Percentiles rank a stretch among this genome's conserved stretches.
These are phyloP conservation scores for Chionomys nivalis DNA, from an alignment of 2,113 vertebrate genomes.

Conservation along the genomic window DNA sequence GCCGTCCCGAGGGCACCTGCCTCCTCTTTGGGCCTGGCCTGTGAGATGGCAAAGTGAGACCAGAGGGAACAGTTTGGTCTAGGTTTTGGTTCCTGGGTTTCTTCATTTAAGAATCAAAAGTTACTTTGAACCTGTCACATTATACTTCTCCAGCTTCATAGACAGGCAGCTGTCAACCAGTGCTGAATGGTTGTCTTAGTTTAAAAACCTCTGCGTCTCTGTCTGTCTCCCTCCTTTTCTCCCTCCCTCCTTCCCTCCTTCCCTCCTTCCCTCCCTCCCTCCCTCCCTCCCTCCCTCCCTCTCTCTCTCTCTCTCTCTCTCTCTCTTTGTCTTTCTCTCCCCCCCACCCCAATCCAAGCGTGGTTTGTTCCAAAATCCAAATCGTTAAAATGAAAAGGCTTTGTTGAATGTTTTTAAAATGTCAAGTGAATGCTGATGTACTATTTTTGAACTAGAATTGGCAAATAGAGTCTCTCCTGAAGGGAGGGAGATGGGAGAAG, in stretches of 20 bases:
- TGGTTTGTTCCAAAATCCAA: conserved; percentile 51
- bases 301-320: not conserved
- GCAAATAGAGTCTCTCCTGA: conserved; percentile 47
- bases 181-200: not conserved
- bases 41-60: not conserved
- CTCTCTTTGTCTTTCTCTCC: not conserved
- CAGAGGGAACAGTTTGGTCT: not conserved
- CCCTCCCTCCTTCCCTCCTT: not conserved
- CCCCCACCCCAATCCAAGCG: conserved; percentile 24
- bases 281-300: not conserved
- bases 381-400: not conserved
- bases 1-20: not conserved
- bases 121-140: not conserved
- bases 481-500: not conserved
- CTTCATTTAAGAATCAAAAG: not conserved
- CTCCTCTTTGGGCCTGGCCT: not conserved
- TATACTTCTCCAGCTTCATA: not conserved
- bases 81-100: not conserved
- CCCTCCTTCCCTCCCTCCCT: accelerated
- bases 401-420: conserved; percentile 54
- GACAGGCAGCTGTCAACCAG: not conserved
- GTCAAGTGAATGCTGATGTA: conserved; percentile 60
- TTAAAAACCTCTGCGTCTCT: not conserved
- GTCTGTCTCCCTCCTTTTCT: not conserved
- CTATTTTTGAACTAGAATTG: conserved; percentile 54